Evolutionary conservation across 1,140 invertebrate genomes (phyloP).

Genomic region (Carcinoscorpius rotundicauda): DNA sequence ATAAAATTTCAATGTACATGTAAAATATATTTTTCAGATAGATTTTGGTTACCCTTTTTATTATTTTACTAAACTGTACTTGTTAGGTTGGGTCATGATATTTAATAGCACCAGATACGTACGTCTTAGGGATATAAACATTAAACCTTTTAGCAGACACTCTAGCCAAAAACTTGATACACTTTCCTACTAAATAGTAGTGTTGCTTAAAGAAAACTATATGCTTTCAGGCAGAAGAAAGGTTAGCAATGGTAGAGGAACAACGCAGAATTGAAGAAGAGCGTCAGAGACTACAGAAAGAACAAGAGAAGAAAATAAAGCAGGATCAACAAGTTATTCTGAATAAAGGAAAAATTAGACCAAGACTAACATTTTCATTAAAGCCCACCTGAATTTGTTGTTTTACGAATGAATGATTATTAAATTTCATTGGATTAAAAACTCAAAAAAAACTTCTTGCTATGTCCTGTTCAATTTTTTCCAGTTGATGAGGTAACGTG

Average conservation of each 20-base stretch:
- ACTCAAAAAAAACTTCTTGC: too few species aligned
- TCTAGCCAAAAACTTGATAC: too few species aligned
- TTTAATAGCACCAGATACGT: neutral
- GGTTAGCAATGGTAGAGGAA: slow-evolving; percentile 90
- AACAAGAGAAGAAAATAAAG: slow-evolving; percentile 79
- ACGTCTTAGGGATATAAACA: neutral
- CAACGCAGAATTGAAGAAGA: slow-evolving; percentile 92
- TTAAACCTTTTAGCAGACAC: neutral
- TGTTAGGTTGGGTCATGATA: neutral
- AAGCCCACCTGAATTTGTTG: slow-evolving; percentile 35
- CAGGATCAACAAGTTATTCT: slow-evolving; percentile 94
- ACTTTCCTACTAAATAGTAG: too few species aligned
- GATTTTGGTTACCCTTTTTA: too few species aligned
- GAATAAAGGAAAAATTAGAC: slow-evolving; percentile 92
- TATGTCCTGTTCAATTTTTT: too few species aligned
- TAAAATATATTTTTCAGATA: too few species aligned
- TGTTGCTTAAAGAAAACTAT: slow-evolving; percentile 12
- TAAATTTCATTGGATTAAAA: too few species aligned
- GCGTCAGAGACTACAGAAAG: slow-evolving; percentile 77
- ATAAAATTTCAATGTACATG: too few species aligned
- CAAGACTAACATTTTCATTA: slow-evolving; percentile 83
- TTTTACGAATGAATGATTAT: too few species aligned
- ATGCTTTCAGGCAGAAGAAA: slow-evolving; percentile 72
- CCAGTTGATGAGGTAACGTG: too few species aligned
- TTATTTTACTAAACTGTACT: too few species aligned